These are phyloP conservation scores for Luperina testacea DNA, from an alignment of 2,888 invertebrate genomes.

Conservation along the genomic window DNA sequence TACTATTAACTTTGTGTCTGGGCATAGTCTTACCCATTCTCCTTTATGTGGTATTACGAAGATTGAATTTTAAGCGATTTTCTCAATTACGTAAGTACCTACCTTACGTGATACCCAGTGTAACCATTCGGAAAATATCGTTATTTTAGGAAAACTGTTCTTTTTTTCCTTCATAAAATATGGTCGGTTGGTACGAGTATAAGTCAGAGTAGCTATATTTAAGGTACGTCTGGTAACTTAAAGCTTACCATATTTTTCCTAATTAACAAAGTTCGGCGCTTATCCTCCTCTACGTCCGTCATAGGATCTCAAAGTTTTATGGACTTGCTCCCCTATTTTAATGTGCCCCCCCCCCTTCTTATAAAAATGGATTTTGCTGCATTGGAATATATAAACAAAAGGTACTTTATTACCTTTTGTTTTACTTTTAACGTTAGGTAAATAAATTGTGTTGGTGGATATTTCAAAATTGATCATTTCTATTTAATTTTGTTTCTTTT, in stretches of 20 bases:
- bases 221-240: constrained; percentile 6
- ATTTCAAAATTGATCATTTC: not conserved
- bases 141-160: not conserved
- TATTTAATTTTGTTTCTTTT: not conserved
- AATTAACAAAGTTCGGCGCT: constrained; percentile 41
- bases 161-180: not conserved
- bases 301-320: not conserved
- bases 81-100: constrained; percentile 27
- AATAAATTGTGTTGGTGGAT: not conserved
- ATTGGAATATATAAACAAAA: not conserved
- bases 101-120: not conserved
- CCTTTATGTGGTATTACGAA: constrained; percentile 27
- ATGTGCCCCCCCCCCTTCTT: not conserved
- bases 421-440: not conserved
- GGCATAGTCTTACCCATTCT: no score
- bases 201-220: not conserved
- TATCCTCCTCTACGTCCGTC: not conserved
- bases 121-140: not conserved
- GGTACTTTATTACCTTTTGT: not conserved
- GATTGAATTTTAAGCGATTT: constrained; percentile 31
- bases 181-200: not conserved
- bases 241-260: constrained; percentile 18
- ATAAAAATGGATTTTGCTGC: not conserved
- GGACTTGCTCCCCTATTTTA: not conserved
- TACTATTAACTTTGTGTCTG: no score